Conservation (phyloP, 2,113 vertebrate genomes). For the Taurulus bubalis region DNA sequence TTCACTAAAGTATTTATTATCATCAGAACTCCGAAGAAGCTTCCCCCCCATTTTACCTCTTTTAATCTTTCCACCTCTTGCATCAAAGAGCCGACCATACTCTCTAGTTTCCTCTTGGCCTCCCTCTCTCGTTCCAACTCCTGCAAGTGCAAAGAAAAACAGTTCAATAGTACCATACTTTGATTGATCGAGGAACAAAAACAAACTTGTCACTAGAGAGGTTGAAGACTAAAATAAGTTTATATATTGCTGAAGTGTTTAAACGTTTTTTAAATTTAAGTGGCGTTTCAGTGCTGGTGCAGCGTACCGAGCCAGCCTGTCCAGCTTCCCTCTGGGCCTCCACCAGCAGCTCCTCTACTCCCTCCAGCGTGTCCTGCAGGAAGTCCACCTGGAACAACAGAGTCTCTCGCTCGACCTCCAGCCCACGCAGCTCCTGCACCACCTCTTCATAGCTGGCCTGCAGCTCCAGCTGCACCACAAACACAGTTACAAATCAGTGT, state of each 20-base stretch:
- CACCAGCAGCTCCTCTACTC: slow-evolving; percentile 83
- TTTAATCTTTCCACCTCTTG: slow-evolving; percentile 79
- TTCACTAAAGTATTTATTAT: too few relatives aligned
- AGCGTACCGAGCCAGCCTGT: slow-evolving; percentile 68
- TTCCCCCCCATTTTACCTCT: slow-evolving; percentile 63
- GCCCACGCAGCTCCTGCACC: slow-evolving; percentile 79
- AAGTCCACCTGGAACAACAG: slow-evolving; percentile 85
- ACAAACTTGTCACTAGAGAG: background rate
- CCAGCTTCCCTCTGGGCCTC: slow-evolving; percentile 81
- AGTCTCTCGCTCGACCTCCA: slow-evolving; percentile 82
- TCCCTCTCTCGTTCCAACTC: slow-evolving; percentile 76
- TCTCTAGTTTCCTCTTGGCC: slow-evolving; percentile 77
- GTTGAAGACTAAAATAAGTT: background rate
- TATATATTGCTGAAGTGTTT: background rate
- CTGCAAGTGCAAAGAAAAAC: slow-evolving; percentile 64
- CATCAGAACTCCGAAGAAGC: background rate
- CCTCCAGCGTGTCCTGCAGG: slow-evolving; percentile 83
- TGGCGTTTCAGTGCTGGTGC: background rate
- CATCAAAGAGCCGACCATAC: slow-evolving; percentile 69
- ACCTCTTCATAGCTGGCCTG: slow-evolving; percentile 81
- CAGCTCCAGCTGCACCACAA: slow-evolving; percentile 78
- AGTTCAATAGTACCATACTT: background rate
- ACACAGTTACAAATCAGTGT: slow-evolving; percentile 52
- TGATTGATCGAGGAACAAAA: background rate
- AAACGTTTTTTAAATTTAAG: background rate